A percentile compares a stretch with the other conserved stretches of the same genome.
phyloP scores from a whole-genome alignment of 2,113 vertebrate species.

The Malurus cyaneus region DNA sequence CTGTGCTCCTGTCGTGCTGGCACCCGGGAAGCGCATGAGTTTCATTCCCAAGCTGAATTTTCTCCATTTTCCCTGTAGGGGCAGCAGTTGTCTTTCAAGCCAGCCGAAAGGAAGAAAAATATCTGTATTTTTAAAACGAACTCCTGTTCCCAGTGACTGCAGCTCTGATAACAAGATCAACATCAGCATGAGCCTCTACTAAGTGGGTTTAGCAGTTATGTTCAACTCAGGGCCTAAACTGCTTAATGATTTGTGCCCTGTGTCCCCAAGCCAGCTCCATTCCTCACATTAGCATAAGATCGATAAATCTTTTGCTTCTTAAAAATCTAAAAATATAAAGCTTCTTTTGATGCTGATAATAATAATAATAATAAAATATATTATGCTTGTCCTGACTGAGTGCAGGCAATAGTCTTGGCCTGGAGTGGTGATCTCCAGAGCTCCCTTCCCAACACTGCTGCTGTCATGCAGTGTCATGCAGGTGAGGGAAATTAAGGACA shows the following conservation, averaged over 20 bases:
- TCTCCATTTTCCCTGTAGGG: background rate
- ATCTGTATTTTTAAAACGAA: background rate
- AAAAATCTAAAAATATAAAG: background rate
- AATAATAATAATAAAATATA: background rate
- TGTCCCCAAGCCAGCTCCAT: background rate
- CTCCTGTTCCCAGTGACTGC: background rate
- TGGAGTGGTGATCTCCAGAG: background rate
- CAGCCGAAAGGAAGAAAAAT: background rate
- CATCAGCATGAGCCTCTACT: background rate
- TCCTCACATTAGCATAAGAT: background rate
- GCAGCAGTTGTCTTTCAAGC: conserved; percentile 16
- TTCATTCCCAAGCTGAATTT: background rate
- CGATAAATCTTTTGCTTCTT: background rate
- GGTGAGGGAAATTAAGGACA: background rate
- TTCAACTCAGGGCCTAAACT: background rate
- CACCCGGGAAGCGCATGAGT: background rate
- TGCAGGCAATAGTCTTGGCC: background rate
- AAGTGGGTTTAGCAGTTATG: background rate
- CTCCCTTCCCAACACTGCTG: background rate
- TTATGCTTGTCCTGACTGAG: background rate
- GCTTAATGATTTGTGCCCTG: background rate
- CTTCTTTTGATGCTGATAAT: background rate
- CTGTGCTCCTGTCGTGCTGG: background rate
- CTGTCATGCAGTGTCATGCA: too few species aligned
- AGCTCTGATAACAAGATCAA: background rate